Conservation (phyloP, 2,888 invertebrate species). For the Agrotis clavis region DNA sequence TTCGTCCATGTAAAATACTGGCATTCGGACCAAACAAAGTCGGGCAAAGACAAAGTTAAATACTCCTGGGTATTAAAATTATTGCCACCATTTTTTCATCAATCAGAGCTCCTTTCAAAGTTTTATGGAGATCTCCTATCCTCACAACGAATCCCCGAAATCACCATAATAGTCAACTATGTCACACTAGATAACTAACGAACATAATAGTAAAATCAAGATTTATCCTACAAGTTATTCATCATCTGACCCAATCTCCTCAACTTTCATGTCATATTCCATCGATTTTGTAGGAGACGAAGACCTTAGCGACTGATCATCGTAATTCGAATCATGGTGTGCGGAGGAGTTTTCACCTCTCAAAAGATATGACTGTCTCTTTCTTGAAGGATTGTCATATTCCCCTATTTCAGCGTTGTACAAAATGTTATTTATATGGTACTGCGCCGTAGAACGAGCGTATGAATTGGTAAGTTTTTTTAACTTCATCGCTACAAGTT, state of each 20-base stretch:
- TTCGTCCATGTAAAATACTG: too few relatives aligned
- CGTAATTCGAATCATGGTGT: slow-evolving; percentile 14
- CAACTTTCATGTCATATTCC: slow-evolving; percentile 29
- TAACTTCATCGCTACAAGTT: slow-evolving; percentile 44
- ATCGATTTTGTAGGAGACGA: slow-evolving; percentile 37
- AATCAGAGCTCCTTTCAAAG: neutral
- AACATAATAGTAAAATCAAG: too few relatives aligned
- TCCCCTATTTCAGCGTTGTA: slow-evolving; percentile 47
- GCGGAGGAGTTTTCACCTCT: neutral
- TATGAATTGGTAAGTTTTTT: slow-evolving; percentile 32
- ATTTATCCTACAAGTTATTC: too few relatives aligned
- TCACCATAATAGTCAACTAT: neutral
- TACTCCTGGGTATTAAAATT: neutral
- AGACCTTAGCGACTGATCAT: slow-evolving; percentile 30
- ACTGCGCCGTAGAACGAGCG: slow-evolving; percentile 46
- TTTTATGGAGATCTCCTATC: neutral
- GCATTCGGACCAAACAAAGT: too few relatives aligned
- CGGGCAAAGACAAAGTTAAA: too few relatives aligned
- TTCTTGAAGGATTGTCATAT: slow-evolving; percentile 16
- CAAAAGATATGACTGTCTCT: slow-evolving; percentile 5
- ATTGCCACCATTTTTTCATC: neutral
- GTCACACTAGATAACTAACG: too few relatives aligned
- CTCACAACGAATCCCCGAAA: neutral
- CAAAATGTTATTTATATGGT: slow-evolving; percentile 41
- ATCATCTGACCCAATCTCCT: slow-evolving; percentile 40